These are phyloP conservation scores for Datnioides undecimradiatus DNA, from an alignment of 2,113 vertebrate species.

Conservation along the genomic window DNA sequence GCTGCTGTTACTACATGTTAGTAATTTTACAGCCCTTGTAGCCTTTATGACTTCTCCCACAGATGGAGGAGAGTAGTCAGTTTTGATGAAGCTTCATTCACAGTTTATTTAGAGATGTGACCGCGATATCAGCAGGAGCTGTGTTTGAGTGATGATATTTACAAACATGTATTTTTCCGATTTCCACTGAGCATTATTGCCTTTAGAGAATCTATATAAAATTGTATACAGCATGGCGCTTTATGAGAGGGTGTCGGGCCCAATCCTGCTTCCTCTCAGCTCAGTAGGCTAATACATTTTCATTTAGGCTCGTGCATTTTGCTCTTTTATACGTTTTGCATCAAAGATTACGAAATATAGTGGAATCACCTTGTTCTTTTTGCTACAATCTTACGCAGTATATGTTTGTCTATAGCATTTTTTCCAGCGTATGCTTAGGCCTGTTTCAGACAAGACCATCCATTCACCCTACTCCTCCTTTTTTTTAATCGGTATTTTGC, in stretches of 20 bases:
- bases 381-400: neutral
- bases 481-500: slow-evolving; percentile 39
- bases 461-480: neutral
- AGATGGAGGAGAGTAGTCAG: too few species aligned
- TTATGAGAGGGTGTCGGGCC: neutral
- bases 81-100: neutral
- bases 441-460: neutral
- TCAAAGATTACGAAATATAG: neutral
- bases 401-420: neutral
- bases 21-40: neutral
- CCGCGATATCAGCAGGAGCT: neutral
- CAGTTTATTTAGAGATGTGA: neutral
- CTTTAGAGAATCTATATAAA: neutral
- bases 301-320: too few species aligned
- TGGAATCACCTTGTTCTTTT: neutral
- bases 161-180: neutral
- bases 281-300: neutral
- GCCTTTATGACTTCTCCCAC: too few species aligned
- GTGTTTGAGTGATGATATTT: neutral
- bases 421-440: too few species aligned
- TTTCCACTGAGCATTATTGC: neutral
- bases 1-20: neutral
- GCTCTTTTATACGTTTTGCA: too few species aligned
- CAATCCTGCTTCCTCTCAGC: neutral
- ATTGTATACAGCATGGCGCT: neutral